phyloP scores from a whole-genome alignment of 2,888 invertebrate species.

The Acleris literana region DNA sequence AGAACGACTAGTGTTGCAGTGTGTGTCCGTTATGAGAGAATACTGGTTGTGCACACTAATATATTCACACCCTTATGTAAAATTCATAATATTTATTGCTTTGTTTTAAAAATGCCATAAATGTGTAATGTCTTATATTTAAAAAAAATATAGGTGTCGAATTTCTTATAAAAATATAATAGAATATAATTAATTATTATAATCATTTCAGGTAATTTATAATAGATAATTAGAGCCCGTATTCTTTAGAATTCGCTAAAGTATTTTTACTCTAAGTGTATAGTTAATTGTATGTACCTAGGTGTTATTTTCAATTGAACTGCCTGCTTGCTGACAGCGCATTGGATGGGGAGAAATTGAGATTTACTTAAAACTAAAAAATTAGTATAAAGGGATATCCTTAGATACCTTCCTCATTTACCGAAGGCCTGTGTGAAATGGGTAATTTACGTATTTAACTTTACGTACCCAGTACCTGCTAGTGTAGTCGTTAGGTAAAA shows the following conservation, averaged over 20 bases:
- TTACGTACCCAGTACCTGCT: too few relatives aligned
- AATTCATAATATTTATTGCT: constrained; percentile 21
- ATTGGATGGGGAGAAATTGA: not conserved
- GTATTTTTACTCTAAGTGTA: constrained; percentile 23
- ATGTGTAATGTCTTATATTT: constrained; percentile 14
- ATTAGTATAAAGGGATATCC: too few relatives aligned
- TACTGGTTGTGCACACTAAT: constrained; percentile 1
- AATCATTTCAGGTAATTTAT: not conserved
- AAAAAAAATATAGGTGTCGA: not conserved
- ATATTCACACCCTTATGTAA: not conserved
- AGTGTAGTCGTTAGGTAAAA: too few relatives aligned
- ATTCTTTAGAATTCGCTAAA: not conserved
- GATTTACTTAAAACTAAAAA: too few relatives aligned
- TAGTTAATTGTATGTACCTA: constrained; percentile 22
- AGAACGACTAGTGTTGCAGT: not conserved
- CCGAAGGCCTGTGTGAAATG: too few relatives aligned
- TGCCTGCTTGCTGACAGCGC: constrained; percentile 4
- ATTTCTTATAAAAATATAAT: not conserved
- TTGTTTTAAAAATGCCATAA: constrained; percentile 25
- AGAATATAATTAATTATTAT: not conserved
- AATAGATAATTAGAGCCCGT: not conserved
- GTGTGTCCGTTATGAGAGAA: not conserved
- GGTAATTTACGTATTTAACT: too few relatives aligned
- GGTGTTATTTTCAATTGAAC: constrained; percentile 23
- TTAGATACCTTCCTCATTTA: too few relatives aligned